These are phyloP conservation scores for Galeopsomyia nigrocyanea DNA, from an alignment of 2,888 invertebrate genomes.

Conservation along the genomic window DNA sequence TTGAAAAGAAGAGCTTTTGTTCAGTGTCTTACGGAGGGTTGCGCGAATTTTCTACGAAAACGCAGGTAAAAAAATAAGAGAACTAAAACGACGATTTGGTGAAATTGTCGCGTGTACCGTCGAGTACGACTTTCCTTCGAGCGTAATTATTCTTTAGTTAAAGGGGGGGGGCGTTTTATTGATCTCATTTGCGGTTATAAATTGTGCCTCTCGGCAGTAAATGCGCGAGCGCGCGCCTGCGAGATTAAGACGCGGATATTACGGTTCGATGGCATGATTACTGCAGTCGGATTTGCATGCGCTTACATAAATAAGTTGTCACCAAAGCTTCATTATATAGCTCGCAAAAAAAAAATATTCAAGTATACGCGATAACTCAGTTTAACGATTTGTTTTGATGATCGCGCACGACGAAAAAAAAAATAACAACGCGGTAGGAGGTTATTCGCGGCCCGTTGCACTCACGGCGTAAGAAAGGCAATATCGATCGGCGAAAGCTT, in stretches of 20 bases:
- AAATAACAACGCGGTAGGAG: too few relatives aligned
- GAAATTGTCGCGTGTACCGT: slow-evolving; percentile 1
- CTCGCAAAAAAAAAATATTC: too few relatives aligned
- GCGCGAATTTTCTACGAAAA: slow-evolving; percentile 40
- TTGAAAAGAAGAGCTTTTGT: slow-evolving; percentile 1
- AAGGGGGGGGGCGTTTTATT: slow-evolving; percentile 25
- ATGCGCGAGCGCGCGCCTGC: neutral
- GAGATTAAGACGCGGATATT: slow-evolving; percentile 13
- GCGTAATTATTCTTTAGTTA: slow-evolving; percentile 24
- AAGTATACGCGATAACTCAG: too few relatives aligned
- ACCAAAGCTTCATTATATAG: too few relatives aligned
- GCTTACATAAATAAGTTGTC: slow-evolving; percentile 7
- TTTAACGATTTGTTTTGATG: too few relatives aligned
- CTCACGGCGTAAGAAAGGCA: neutral
- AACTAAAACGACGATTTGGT: slow-evolving; percentile 22
- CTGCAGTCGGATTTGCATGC: slow-evolving; percentile 4
- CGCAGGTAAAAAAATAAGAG: slow-evolving; percentile 31
- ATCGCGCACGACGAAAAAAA: neutral
- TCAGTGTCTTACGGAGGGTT: slow-evolving; percentile 13
- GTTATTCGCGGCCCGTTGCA: neutral
- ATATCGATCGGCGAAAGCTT: slow-evolving; percentile 30
- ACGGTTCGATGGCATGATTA: slow-evolving; percentile 7
- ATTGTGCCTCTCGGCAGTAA: slow-evolving; percentile 33
- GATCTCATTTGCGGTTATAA: slow-evolving; percentile 47
- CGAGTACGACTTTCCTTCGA: slow-evolving; percentile 21